Evolutionary conservation across 2,797 vertebrate species (phyloP), one percentile per base, ranked within the genome.

Genomic region (Pempheris klunzingeri): DNA sequence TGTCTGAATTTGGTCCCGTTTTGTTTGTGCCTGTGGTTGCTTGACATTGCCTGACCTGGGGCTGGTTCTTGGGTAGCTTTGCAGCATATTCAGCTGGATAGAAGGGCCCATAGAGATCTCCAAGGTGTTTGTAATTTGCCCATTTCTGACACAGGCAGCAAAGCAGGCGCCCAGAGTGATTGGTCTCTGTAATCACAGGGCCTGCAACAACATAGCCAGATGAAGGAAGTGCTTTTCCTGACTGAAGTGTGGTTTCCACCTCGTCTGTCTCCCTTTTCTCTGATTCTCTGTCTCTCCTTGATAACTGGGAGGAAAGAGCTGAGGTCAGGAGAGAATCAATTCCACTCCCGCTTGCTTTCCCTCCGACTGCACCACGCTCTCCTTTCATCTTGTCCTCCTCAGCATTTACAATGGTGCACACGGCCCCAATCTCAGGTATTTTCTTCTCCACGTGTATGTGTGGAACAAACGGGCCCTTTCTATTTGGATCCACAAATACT

Each of bases 101-200:
- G 92, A 97, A 99, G 59, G 98, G 98, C 80, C 98, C 98, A 41
- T 98, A 99, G 69, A 99, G 97, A 92, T 99, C 98, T 28, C 98
- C 98, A 70, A 99, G 97, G 88, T 98, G 97, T 85, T 97, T 97
- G 90, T 98, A 99, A 93, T 98, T 99, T 80, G 98, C 98, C 97
- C 98, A 99, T 92, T 99, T 99, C 90, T 99, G 97, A 88, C 98
- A 99, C 41, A 99, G 95, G 92, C 98, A 99, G 89, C 98, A 99
- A 47, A 99, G 95, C 81, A 99, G 94, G 75, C 96, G 97, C 66
- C 98, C 98, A 20, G 96, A 93, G 63, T 98, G 96, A 83, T 95
- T 94, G 44, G 97, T 96, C 82, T 99, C 98, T 7, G 97, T 98
- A 39, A 97, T 95, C 64, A 97, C 96, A 2, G 98, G 97, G 59